Evolutionary conservation across 1,140 invertebrate genomes (phyloP).

Genomic region (Pseudomyrmex pallidus): DNA sequence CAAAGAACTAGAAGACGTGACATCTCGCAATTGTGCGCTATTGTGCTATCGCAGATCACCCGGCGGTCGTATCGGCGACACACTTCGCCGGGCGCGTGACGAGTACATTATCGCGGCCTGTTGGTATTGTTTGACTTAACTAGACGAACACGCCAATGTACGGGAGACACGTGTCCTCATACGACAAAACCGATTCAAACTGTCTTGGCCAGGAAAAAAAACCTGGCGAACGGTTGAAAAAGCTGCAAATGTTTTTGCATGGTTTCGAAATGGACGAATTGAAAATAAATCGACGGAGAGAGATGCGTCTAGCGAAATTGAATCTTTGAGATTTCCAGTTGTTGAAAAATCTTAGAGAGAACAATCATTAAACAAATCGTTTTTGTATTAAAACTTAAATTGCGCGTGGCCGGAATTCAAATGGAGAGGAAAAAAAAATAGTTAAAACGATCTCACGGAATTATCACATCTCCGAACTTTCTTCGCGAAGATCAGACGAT

Average conservation of each 20-base stretch:
- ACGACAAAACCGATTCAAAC: conserved; percentile 49
- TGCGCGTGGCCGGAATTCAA: too few species aligned
- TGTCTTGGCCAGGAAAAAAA: conserved; percentile 5
- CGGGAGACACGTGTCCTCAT: conserved; percentile 67
- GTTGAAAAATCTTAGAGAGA: too few species aligned
- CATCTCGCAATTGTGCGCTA: conserved; percentile 36
- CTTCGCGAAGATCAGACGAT: neutral
- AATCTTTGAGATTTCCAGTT: neutral
- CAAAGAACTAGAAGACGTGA: conserved; percentile 39
- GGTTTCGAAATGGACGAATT: neutral
- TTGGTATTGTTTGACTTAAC: conserved; percentile 71
- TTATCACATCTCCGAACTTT: neutral
- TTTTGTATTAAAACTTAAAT: too few species aligned
- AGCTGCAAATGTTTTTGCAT: neutral
- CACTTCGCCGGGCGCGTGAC: conserved; percentile 63
- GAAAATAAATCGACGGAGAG: neutral
- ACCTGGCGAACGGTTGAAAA: neutral
- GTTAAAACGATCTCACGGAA: neutral
- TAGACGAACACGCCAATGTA: conserved; percentile 66
- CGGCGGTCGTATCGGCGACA: conserved; percentile 56
- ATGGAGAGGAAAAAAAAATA: too few species aligned
- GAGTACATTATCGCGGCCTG: conserved; percentile 67
- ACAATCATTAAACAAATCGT: too few species aligned
- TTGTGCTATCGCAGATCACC: conserved; percentile 64
- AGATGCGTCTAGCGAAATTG: neutral